These are phyloP conservation scores for Urophycis tenuis DNA, from an alignment of 2,797 vertebrate genomes.

Conservation along the genomic window DNA sequence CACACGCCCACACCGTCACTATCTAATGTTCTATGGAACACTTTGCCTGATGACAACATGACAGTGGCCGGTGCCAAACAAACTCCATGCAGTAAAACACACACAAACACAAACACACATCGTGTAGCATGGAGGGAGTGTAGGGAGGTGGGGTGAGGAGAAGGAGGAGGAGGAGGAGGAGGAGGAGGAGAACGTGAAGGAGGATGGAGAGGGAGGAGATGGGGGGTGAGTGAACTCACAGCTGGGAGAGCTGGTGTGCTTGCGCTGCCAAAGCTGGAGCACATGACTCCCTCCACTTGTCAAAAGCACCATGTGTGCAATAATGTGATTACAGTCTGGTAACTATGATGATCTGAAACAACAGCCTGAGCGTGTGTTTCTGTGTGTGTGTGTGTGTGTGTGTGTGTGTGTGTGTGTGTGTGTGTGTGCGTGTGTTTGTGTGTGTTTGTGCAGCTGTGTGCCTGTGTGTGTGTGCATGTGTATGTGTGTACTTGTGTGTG, in stretches of 20 bases:
- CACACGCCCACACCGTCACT: too few relatives aligned
- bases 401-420: constrained; percentile 10
- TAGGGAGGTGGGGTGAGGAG: constrained; percentile 39
- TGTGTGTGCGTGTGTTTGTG: constrained; percentile 18
- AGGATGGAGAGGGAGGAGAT: not conserved
- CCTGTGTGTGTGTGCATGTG: not conserved
- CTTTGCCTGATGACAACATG: too few relatives aligned
- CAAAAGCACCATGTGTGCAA: constrained; percentile 93
- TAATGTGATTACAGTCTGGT: constrained; percentile 97
- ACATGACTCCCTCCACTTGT: constrained; percentile 88
- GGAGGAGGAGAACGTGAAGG: too few relatives aligned
- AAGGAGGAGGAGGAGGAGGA: constrained; percentile 4
- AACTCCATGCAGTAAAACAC: too few relatives aligned
- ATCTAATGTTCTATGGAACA: too few relatives aligned
- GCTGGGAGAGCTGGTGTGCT: constrained; percentile 84
- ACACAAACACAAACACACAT: too few relatives aligned
- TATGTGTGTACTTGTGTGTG: not conserved
- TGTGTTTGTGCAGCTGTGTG: not conserved
- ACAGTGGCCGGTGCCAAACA: too few relatives aligned
- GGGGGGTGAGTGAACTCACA: constrained; percentile 71
- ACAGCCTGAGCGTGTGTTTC: constrained; percentile 72
- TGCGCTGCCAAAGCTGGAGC: constrained; percentile 91
- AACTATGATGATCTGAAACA: constrained; percentile 98
- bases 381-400: not conserved
- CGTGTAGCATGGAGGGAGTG: too few relatives aligned